Evolutionary conservation across 2,797 vertebrate genomes (phyloP), one percentile per base, ranked within the genome.

Genomic region (Kryptopterus vitreolus): DNA sequence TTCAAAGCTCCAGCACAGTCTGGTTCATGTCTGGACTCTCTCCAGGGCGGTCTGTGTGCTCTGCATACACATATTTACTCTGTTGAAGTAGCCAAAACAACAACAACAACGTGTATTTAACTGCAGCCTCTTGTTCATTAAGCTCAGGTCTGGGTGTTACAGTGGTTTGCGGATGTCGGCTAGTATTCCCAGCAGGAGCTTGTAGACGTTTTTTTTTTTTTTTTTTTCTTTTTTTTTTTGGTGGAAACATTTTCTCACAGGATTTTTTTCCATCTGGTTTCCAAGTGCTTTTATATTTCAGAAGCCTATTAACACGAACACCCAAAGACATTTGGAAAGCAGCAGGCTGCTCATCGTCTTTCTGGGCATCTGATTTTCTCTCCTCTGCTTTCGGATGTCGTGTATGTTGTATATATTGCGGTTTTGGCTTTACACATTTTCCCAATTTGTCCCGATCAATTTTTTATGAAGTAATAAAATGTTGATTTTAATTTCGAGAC

Each of bases 391-490:
- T 65, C 10, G 11, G 35, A 10, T 53, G 6, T 33, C n/a, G 4
- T 71, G 48, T n/a, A 18, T 3, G 15, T 22, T 16, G 43, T 53
- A 2, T 15, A 50, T 33, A 5, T 2, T 35, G 20, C 31, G n/a
- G 57, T 57, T 58, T 72, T 46, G 72, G 70, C 31, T 62, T 62
- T 74, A 58, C n/a, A n/a, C n/a, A n/a, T n/a, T n/a, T n/a, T n/a
- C n/a, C n/a, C n/a, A n/a, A n/a, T n/a, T n/a, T n/a, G n/a, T 50
- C 77, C 62, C 76, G 72, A 74, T 73, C 69, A 31, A 24, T 33
- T 35, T 81, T 81, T 76, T 7, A 4, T 46, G 59, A n/a, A 62
- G 71, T 66, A 79, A 77, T 77, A 79, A 74, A 81, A 81, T 13
- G 24, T 22, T 72, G 38, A 43, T 43, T 43, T 73, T 43, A 57